Evolutionary conservation across 2,113 vertebrate genomes (phyloP).

Genomic region (Corythornis vintsioides): DNA sequence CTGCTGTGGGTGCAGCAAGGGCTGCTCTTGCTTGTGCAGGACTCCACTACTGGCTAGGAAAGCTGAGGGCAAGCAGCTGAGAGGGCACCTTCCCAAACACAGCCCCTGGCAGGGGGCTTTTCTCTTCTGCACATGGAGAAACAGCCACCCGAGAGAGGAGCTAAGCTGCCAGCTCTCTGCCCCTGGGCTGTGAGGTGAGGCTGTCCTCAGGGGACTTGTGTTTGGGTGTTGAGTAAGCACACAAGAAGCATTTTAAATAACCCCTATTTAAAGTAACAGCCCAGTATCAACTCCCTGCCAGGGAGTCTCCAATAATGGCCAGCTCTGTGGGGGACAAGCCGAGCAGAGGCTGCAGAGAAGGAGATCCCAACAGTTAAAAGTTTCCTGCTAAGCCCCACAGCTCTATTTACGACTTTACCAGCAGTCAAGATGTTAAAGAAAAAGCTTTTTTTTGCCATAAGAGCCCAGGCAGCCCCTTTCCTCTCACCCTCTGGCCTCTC

Average conservation of each 20-base stretch:
- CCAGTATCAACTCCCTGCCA: neutral
- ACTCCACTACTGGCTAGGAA: neutral
- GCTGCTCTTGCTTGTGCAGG: neutral
- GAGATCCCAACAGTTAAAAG: neutral
- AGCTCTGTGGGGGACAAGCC: neutral
- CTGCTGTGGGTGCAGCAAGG: neutral
- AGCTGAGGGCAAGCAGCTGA: neutral
- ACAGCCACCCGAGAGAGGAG: neutral
- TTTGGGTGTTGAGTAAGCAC: neutral
- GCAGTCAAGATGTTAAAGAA: neutral
- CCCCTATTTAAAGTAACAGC: neutral
- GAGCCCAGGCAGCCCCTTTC: neutral
- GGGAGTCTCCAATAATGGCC: neutral
- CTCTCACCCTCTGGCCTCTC: neutral
- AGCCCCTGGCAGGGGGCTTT: neutral
- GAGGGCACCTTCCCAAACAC: fast-evolving
- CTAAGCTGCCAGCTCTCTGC: fast-evolving
- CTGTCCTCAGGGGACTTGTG: neutral
- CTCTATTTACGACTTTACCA: neutral
- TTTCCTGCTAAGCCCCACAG: neutral
- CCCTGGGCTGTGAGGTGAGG: neutral
- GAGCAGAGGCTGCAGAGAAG: neutral
- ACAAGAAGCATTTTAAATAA: neutral
- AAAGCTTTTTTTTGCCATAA: neutral
- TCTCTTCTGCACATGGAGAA: neutral